A percentile compares a stretch with the other conserved stretches of the same genome.
Conservation (phyloP, 2,888 invertebrate genomes). For the Sympetrum striolatum region DNA sequence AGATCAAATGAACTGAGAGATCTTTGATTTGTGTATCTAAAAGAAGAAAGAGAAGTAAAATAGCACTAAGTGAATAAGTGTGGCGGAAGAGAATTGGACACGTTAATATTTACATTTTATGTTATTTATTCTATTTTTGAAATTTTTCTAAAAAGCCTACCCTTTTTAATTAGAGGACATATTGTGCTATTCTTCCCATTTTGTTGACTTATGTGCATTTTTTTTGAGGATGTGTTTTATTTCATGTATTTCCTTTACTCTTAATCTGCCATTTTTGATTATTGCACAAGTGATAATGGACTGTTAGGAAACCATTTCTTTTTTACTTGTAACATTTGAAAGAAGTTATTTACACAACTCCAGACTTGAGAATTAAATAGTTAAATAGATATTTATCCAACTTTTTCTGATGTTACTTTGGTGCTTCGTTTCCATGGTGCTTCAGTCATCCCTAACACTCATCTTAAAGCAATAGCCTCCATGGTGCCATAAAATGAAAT, state of each 20-base stretch:
- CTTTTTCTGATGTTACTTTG: not conserved
- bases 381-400: not conserved
- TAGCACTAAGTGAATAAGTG: conserved; percentile 2
- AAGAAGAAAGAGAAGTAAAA: not conserved
- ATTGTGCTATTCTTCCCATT: not conserved
- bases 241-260: not conserved
- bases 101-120: not conserved
- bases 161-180: not conserved
- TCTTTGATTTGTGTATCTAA: conserved; percentile 26
- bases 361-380: not conserved
- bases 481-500: not conserved
- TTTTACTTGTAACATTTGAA: not conserved
- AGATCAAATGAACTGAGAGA: conserved; percentile 17
- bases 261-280: not conserved
- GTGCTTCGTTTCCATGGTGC: not conserved
- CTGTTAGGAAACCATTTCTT: not conserved
- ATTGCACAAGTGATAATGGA: not conserved
- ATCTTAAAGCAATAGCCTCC: not conserved
- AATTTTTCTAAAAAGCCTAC: not conserved
- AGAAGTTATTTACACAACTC: not conserved
- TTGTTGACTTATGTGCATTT: not conserved
- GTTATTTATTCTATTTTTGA: not conserved
- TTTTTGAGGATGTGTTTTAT: not conserved
- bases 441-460: not conserved
- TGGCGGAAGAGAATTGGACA: conserved; percentile 24